A percentile compares a stretch with the other conserved stretches of the same genome.
phyloP scores from a whole-genome alignment of 2,888 invertebrate genomes.

The Parnassius orleans region DNA sequence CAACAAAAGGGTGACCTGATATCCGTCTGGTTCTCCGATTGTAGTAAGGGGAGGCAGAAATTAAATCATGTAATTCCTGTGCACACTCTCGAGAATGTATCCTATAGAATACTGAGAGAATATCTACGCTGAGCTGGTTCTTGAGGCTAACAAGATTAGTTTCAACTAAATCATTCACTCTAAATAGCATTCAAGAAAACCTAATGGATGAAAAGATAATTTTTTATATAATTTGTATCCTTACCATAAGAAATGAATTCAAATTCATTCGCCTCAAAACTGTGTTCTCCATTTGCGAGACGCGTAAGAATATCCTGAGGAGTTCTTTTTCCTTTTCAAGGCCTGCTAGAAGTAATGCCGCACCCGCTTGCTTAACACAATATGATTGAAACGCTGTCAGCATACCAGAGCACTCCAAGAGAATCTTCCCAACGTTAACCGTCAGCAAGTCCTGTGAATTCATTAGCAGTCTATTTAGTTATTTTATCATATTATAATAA shows the following conservation, averaged over 20 bases:
- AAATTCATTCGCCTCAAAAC: conserved; percentile 96
- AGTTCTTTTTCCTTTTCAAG: conserved; percentile 97
- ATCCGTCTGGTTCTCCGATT: too few relatives aligned
- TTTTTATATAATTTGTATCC: conserved; percentile 29
- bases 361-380: conserved; percentile 95
- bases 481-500: too few relatives aligned
- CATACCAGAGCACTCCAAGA: conserved; percentile 95
- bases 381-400: conserved; percentile 97
- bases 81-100: too few relatives aligned
- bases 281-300: conserved; percentile 98
- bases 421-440: conserved; percentile 94
- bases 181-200: too few relatives aligned
- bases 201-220: too few relatives aligned
- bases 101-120: too few relatives aligned
- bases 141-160: too few relatives aligned
- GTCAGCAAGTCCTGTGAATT: conserved; percentile 86
- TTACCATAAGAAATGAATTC: conserved; percentile 98
- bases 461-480: background rate
- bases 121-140: too few relatives aligned
- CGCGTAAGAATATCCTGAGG: conserved; percentile 94
- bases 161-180: too few relatives aligned
- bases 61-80: too few relatives aligned
- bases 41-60: too few relatives aligned
- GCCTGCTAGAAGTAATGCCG: conserved; percentile 92
- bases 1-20: too few relatives aligned